These are phyloP conservation scores for Trididemnum nubilum DNA, from an alignment of 23 tunicate genomes.

Conservation along the genomic window DNA sequence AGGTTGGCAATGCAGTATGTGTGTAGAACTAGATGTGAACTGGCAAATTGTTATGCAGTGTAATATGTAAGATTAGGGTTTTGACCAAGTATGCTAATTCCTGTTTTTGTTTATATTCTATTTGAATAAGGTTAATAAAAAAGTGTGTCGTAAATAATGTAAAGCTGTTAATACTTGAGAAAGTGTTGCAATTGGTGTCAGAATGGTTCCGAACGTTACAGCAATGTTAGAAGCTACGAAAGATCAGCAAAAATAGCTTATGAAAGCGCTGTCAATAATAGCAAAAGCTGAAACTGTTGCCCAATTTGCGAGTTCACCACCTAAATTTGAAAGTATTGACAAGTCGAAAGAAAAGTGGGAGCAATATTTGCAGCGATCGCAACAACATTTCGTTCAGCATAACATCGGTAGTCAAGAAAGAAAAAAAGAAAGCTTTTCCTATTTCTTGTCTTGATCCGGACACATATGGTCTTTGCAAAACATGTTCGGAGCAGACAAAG, in stretches of 20 bases:
- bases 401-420: not conserved
- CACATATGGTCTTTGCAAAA: not conserved
- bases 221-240: not conserved
- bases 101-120: not conserved
- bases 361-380: not conserved
- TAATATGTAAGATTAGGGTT: not conserved
- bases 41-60: not conserved
- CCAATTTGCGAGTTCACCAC: not conserved
- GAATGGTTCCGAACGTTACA: not conserved
- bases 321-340: not conserved
- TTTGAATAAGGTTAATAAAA: not conserved
- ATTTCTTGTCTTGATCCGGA: slow-evolving; percentile 9
- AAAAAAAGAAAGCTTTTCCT: slow-evolving; percentile 1
- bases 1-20: not conserved
- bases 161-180: not conserved
- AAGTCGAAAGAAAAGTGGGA: slow-evolving; percentile 24
- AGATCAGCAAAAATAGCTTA: not conserved
- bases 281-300: not conserved
- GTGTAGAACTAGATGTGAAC: not conserved
- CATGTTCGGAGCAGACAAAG: not conserved
- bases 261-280: not conserved
- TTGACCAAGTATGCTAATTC: not conserved
- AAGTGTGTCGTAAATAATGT: not conserved
- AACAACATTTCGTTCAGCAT: not conserved
- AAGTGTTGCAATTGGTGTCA: not conserved